Base-by-base conservation (phyloP, 2,113 vertebrate species). In the Rousettus leschenaultii region DNA sequence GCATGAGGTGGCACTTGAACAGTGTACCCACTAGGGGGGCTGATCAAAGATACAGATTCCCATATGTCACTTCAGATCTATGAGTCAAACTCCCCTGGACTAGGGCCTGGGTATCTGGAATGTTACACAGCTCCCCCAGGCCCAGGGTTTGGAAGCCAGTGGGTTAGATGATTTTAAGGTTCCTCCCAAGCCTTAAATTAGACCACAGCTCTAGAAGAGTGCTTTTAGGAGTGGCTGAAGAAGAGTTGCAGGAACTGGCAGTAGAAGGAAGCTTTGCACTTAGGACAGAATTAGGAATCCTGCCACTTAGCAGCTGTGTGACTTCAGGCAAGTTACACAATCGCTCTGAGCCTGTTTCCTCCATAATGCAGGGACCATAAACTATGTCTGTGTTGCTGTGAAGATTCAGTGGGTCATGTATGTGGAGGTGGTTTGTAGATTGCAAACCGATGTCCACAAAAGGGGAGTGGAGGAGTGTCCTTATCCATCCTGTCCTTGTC, bases 171-270 rank as follows among this genome's bases (percentile, higher is more conserved):
- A 96, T 96, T 91, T 97, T 87, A 92, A 96, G 88, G 87, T 95
- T 96, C 84, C 94, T 97, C 90, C 94, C 94, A 97, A 97, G 53
- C 75, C 90, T 96, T 92, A 90, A 98, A 96, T 97, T 95, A 97
- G 95, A 95, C 87, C 87, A 77, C 51, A 85, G 87, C 65, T 94
- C 93, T 92, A 93, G 86, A 95, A 97, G 88, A 94, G 75, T 63
- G 14, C 92, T 94, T 95, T 94, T 65, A 94, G 94, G 88, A 95
- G 97, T 57, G 61, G 53, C 94, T 59, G 16, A 87, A 93, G 94
- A 66, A 95, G 53, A 78, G 28, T 12, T 89, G 61, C 35, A 82
- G 73, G 93, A 83, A 55, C 95, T 79, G 55, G 86, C 88, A 94
- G 59, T 84, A 43, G 85, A 97, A 74, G 48, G 80, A 86, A 77